Percentiles rank a stretch among this genome's conserved stretches.
Conservation (phyloP, 2,888 invertebrate genomes). For the Cantharis rufa region DNA sequence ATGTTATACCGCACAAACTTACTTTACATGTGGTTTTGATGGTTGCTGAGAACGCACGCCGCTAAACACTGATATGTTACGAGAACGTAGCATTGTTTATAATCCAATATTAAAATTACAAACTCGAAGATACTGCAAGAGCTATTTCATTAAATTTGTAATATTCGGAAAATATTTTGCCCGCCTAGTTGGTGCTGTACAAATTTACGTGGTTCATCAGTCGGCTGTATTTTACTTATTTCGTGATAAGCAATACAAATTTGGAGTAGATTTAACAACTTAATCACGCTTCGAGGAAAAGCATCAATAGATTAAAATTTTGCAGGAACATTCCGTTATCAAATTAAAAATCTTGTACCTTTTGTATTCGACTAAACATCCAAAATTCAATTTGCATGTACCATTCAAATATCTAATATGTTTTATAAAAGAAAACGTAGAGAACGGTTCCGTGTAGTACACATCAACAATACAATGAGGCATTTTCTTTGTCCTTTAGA, state of each 20-base stretch:
- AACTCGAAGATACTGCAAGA: neutral
- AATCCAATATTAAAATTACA: neutral
- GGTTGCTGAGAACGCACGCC: neutral
- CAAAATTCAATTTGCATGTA: slow-evolving; percentile 28
- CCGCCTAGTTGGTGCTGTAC: neutral
- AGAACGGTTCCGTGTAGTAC: slow-evolving; percentile 24
- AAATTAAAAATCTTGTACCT: slow-evolving; percentile 20
- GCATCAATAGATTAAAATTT: neutral
- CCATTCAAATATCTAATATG: slow-evolving; percentile 28
- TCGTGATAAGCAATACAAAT: neutral
- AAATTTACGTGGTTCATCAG: neutral
- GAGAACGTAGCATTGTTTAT: neutral
- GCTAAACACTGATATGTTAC: neutral
- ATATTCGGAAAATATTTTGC: neutral
- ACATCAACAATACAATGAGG: slow-evolving; percentile 28
- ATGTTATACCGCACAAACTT: neutral
- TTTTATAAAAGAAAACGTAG: slow-evolving; percentile 26
- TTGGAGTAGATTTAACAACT: neutral
- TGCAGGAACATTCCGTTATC: slow-evolving; percentile 7
- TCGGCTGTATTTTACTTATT: neutral
- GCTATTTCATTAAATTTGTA: neutral
- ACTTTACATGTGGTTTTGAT: neutral
- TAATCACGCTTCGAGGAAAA: neutral
- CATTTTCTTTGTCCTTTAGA: slow-evolving; percentile 28
- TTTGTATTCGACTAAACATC: slow-evolving; percentile 22